Percentiles rank a stretch among this genome's conserved stretches.
Conservation (phyloP, 2,888 invertebrate genomes). For the Ormyrus nitidulus region DNA sequence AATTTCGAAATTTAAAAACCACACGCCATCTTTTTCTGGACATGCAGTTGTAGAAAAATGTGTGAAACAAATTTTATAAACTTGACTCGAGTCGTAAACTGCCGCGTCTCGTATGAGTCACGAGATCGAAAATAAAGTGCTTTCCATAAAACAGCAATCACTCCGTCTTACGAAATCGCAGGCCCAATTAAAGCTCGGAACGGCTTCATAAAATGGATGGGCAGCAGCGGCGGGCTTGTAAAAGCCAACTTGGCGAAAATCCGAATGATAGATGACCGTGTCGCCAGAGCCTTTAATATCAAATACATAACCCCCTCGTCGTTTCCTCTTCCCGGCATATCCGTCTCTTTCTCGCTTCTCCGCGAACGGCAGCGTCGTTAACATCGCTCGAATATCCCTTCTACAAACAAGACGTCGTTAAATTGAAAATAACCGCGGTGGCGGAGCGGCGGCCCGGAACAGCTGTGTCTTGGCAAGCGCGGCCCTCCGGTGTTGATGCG, state of each 20-base stretch:
- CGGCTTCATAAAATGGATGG: constrained; percentile 42
- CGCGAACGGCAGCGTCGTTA: constrained; percentile 27
- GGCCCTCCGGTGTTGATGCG: constrained; percentile 68
- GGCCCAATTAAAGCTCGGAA: constrained; percentile 35
- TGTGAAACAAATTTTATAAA: too few relatives aligned
- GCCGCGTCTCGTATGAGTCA: too few relatives aligned
- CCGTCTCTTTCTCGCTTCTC: constrained; percentile 1
- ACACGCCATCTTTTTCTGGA: too few relatives aligned
- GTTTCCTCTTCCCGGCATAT: not conserved
- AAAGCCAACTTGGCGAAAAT: not conserved
- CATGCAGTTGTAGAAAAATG: too few relatives aligned
- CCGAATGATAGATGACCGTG: constrained; percentile 33
- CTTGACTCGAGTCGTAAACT: too few relatives aligned
- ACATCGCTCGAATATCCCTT: constrained; percentile 58
- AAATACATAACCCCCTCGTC: constrained; percentile 13
- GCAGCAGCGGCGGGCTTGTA: not conserved
- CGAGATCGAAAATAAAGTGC: constrained; percentile 8
- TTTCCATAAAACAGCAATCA: constrained; percentile 30
- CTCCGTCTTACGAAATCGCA: not conserved
- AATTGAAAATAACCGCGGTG: constrained; percentile 70
- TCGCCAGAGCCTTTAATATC: constrained; percentile 22
- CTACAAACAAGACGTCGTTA: constrained; percentile 71
- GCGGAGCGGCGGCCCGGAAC: not conserved
- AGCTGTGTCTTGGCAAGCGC: constrained; percentile 23
- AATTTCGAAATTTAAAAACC: too few relatives aligned